Evolutionary conservation across 1,140 invertebrate genomes (phyloP), one percentile per base, ranked within the genome.

Genomic region (Monochamus saltuarius): DNA sequence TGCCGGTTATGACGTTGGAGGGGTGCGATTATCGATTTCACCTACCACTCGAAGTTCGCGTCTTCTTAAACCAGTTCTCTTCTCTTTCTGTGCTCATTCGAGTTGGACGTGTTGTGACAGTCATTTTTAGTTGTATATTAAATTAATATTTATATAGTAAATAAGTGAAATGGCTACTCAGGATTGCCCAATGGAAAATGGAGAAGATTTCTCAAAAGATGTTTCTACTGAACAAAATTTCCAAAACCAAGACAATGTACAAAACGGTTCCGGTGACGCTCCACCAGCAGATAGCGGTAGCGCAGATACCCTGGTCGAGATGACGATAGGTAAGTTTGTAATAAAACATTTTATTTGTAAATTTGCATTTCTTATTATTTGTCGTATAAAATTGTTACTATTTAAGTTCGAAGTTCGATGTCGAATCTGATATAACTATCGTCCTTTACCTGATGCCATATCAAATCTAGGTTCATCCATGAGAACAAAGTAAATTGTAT

Each of bases 191-290:
- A 79, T 79, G 77, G 75, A 75, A 62, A 83, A 82, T 67, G 79
- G 81, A 60, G 85, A 87, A 77, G 85, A 87, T 75, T 87, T 87
- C 78, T 85, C 85, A 71, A 82, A 86, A 82, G 85, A 87, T 73
- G 82, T 87, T 68, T 81, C 81, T 29, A 60, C 73, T 7, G 75
- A 77, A 43, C 66, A 71, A 73, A 61, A 54, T 57, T 29, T 29
- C 36, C 62, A 71, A 63, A 69, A 65, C 47, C 67, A 73, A 60
- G 80, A 82, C 66, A 83, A 83, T 73, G 82, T 82, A 50, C 70
- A 73, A 70, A 83, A 81, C 71, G 78, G 77, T 59, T 84, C 83
- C 75, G 83, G 83, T 69, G 84, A 82, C 70, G 84, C 84, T 71
- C 78, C 75, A 57, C 79, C 78, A 56, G 78, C 81, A 66, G 83